Evolutionary conservation across 2,888 invertebrate species (phyloP), one percentile per base, ranked within the genome.

Genomic region (Netelia fuscicornis): DNA sequence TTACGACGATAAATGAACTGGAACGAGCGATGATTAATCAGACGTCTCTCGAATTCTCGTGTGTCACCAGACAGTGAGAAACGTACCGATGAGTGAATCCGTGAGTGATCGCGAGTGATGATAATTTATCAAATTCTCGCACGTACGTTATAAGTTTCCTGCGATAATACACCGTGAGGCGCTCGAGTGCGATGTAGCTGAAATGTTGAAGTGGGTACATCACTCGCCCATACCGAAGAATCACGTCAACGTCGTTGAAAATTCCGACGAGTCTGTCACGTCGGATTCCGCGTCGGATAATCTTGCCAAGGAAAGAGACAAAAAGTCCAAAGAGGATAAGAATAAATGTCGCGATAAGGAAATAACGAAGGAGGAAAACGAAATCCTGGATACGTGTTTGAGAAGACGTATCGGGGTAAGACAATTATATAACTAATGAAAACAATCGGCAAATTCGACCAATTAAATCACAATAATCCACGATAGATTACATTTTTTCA

Each of bases 141-240:
- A 48, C n/a, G 9, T 58, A 8, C 20, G 56, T n/a, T 56, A n/a
- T n/a, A 17, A 17, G 9, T 20, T 58, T 58, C 9, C 58, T 20
- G 17, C 20, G 30, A 77, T 17, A 48, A 60, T 23, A 17, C n/a
- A 25, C 42, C 20, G 20, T 17, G 17, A 81, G 68, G 77, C 78
- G 68, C n/a, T 71, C 81, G 83, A 87, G 85, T 74, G 80, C 85
- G 87, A 87, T 87, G 88, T 86, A 81, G 84, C 85, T 87, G 90
- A 86, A 90, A 93, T 93, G 93, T 90, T 93, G 90, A 93, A 93
- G 92, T 93, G 93, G 92, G 92, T 92, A 75, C 92, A 92, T 88
- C 92, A 92, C 83, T 91, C 92, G 83, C 89, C 91, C 79, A 86
- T 89, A 83, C 87, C 90, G 72, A 92, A 90, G 87, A 90, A 91